phyloP scores from a whole-genome alignment of 1,140 invertebrate species.

The Asbolus verrucosus region DNA sequence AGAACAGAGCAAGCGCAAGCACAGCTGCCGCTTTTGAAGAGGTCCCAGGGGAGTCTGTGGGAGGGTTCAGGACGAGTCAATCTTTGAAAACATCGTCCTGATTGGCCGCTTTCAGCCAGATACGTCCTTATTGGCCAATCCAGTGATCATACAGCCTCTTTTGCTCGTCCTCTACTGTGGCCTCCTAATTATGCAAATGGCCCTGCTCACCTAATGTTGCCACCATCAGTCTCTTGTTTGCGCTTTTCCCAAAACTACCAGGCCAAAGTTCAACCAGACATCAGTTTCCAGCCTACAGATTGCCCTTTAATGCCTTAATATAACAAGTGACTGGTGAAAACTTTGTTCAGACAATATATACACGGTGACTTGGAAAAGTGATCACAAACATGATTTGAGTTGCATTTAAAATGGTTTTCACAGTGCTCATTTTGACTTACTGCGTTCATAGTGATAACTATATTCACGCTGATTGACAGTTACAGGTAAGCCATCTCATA shows the following conservation, averaged over 20 bases:
- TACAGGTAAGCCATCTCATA: constrained; percentile 13
- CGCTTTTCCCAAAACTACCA: constrained; percentile 49
- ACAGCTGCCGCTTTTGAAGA: constrained; percentile 37
- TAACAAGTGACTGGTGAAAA: constrained; percentile 13
- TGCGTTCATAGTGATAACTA: not conserved
- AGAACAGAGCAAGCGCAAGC: constrained; percentile 42
- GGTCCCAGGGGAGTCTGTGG: constrained; percentile 40
- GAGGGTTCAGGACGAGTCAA: constrained; percentile 22
- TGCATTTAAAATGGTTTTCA: too few relatives aligned
- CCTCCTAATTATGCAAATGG: constrained; percentile 52
- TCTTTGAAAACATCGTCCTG: not conserved
- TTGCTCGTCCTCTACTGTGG: constrained; percentile 48
- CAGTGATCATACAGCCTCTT: constrained; percentile 44
- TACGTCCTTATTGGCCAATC: constrained; percentile 30
- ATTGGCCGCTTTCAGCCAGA: constrained; percentile 40
- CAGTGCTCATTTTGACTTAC: too few relatives aligned
- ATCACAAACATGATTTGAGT: too few relatives aligned
- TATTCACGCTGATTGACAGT: too few relatives aligned
- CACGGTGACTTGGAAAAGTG: not conserved
- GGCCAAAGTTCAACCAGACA: constrained; percentile 40
- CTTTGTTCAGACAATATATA: too few relatives aligned
- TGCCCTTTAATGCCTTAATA: constrained; percentile 26
- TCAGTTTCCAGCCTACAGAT: constrained; percentile 36
- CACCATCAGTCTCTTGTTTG: constrained; percentile 51
- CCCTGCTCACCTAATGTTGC: constrained; percentile 51